These are phyloP conservation scores for Malacoctenus gilli DNA, from an alignment of 2,797 vertebrate genomes.

Conservation along the genomic window DNA sequence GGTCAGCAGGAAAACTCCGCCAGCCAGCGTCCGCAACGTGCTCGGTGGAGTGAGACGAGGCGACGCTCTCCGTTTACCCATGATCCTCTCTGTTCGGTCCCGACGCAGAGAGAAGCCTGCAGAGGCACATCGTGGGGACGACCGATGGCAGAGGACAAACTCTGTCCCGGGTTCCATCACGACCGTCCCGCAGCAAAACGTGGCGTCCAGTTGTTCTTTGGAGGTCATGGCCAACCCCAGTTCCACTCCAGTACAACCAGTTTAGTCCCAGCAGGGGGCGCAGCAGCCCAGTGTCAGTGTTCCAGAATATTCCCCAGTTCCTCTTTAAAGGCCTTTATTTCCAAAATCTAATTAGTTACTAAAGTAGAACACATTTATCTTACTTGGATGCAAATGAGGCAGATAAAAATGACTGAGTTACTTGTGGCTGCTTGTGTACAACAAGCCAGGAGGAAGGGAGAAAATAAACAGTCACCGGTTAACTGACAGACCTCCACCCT, in stretches of 20 bases:
- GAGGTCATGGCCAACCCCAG: conserved; percentile 48
- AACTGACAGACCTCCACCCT: conserved; percentile 22
- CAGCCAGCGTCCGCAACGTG: too few relatives aligned
- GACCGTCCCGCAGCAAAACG: conserved; percentile 10
- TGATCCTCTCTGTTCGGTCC: conserved; percentile 25
- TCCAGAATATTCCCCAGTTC: conserved; percentile 31
- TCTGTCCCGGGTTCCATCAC: conserved; percentile 26
- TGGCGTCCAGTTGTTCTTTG: conserved; percentile 35
- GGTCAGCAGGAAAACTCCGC: conserved; percentile 20
- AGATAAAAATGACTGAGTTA: not conserved
- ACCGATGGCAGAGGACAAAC: conserved; percentile 38
- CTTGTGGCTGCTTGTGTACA: not conserved
- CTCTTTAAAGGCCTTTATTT: conserved; percentile 22
- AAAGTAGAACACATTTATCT: conserved; percentile 10
- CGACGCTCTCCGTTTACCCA: conserved; percentile 44
- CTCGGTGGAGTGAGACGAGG: conserved; percentile 14
- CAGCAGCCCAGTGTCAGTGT: conserved; percentile 52
- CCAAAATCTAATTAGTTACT: conserved; percentile 16
- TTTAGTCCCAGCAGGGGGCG: conserved; percentile 77
- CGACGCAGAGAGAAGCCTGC: not conserved
- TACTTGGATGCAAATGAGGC: conserved; percentile 5
- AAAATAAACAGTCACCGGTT: conserved; percentile 20
- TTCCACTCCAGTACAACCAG: conserved; percentile 71
- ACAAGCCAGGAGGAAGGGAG: not conserved
- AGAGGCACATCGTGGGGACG: conserved; percentile 20